Conservation (phyloP, 1,140 invertebrate species). For the Dreissena polymorpha region DNA sequence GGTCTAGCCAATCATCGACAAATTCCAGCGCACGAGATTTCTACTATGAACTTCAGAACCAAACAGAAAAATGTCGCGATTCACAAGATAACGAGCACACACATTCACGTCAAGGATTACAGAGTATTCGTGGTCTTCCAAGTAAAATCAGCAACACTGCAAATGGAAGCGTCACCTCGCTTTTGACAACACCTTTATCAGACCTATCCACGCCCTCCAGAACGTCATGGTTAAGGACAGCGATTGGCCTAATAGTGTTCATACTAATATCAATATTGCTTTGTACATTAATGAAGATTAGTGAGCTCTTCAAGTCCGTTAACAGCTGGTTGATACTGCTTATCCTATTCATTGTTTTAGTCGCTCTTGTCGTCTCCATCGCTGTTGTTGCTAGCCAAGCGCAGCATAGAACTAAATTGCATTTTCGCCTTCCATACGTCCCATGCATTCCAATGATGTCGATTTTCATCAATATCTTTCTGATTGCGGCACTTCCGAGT, state of each 20-base stretch:
- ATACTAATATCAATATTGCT: conserved; percentile 58
- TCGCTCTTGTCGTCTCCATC: conserved; percentile 62
- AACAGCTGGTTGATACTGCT: conserved; percentile 82
- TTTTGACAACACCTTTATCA: conserved; percentile 65
- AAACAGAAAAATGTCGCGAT: no score
- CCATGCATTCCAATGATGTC: conserved; percentile 74
- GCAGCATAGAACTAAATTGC: conserved; percentile 68
- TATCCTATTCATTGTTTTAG: conserved; percentile 61
- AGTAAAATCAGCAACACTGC: conserved; percentile 50
- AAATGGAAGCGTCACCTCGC: conserved; percentile 62
- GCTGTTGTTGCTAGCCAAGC: conserved; percentile 74
- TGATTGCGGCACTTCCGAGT: conserved; percentile 73
- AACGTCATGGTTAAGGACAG: conserved; percentile 62
- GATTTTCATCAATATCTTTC: conserved; percentile 71
- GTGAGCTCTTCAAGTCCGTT: conserved; percentile 86
- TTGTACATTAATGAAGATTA: conserved; percentile 61
- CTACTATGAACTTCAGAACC: no score
- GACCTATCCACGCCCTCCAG: conserved; percentile 59
- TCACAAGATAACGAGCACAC: no score
- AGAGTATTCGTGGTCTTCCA: no score
- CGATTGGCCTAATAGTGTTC: conserved; percentile 66
- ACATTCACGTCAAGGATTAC: no score
- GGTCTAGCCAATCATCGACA: no score
- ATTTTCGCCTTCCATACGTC: conserved; percentile 75
- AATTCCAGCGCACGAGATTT: no score